Percentiles rank a stretch among this genome's conserved stretches.
Conservation (phyloP, 2,888 invertebrate species). For the Oegoconia quadripuncta region DNA sequence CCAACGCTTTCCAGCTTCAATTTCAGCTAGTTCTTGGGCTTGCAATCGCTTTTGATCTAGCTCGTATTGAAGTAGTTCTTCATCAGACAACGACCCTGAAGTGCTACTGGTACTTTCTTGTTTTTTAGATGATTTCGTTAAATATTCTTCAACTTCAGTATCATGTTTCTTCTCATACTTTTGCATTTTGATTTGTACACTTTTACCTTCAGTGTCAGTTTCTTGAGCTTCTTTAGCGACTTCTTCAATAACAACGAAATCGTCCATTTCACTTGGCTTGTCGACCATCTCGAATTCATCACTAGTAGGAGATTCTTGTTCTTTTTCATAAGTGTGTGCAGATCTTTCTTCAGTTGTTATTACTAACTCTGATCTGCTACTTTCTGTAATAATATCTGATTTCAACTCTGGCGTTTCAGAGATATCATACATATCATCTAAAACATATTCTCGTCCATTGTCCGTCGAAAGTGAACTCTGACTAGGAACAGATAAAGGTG, state of each 20-base stretch:
- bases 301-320: slow-evolving; percentile 86
- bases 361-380: slow-evolving; percentile 78
- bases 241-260: slow-evolving; percentile 93
- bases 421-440: slow-evolving; percentile 79
- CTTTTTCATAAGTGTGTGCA: slow-evolving; percentile 72
- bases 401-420: slow-evolving; percentile 80
- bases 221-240: slow-evolving; percentile 92
- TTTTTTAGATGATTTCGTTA: slow-evolving; percentile 84
- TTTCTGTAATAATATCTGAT: slow-evolving; percentile 67
- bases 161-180: slow-evolving; percentile 81
- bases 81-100: slow-evolving; percentile 78
- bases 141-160: slow-evolving; percentile 84
- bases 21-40: slow-evolving; percentile 74
- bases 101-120: slow-evolving; percentile 79
- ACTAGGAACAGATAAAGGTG: slow-evolving; percentile 81
- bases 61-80: slow-evolving; percentile 82
- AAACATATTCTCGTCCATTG: slow-evolving; percentile 81
- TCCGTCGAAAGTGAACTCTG: slow-evolving; percentile 83
- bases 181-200: slow-evolving; percentile 82
- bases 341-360: slow-evolving; percentile 81
- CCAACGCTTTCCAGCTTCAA: slow-evolving; percentile 91
- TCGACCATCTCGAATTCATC: slow-evolving; percentile 94
- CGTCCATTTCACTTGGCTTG: slow-evolving; percentile 91
- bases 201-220: slow-evolving; percentile 89
- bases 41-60: slow-evolving; percentile 80